Evolutionary conservation across 2,797 vertebrate species (phyloP), one percentile per base, ranked within the genome.

Genomic region (Schizopygopsis pylzovi): DNA sequence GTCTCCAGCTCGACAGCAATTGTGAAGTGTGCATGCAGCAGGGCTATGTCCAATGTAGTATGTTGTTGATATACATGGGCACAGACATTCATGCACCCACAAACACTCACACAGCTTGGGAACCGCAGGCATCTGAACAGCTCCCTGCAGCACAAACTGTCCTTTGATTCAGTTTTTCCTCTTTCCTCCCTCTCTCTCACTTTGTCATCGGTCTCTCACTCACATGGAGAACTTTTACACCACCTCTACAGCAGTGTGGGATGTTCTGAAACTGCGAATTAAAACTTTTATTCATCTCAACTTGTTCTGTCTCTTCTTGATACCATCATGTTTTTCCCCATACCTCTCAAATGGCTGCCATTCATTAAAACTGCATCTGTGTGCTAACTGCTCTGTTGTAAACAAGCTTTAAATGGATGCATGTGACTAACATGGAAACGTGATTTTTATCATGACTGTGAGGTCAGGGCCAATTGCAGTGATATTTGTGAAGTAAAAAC

Each of bases 141-240:
- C 28, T 56, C 20, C 63, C 11, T n/a, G 11, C 71, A 25, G 22
- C 43, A 76, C 59, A 87, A 81, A 84, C 39, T 73, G 16, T 43
- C 81, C 47, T 81, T 71, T 72, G 22, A 81, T 68, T 87, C 28
- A 45, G 4, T 20, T 43, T 15, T n/a, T 39, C 16, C 39, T 79
- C 59, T 79, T n/a, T 70, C 47, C 37, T 73, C 47, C 54, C 45
- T 49, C 39, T 67, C 70, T 76, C 13, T 63, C 73, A 7, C 41
- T 70, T 39, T 59, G 61, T 79, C n/a, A 22, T 70, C 49, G 45
- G 59, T 84, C 63, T 70, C 83, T 59, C 18, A 56, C 75, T 85
- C 54, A 49, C 79, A 80, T 15, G 43, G 16, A 49, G 61, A 67
- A 61, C 39, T 22, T 67, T 78, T 77, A 52, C 61, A 77, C 56